Evolutionary conservation across 2,797 vertebrate genomes (phyloP).

Genomic region (Octomys mimax): DNA sequence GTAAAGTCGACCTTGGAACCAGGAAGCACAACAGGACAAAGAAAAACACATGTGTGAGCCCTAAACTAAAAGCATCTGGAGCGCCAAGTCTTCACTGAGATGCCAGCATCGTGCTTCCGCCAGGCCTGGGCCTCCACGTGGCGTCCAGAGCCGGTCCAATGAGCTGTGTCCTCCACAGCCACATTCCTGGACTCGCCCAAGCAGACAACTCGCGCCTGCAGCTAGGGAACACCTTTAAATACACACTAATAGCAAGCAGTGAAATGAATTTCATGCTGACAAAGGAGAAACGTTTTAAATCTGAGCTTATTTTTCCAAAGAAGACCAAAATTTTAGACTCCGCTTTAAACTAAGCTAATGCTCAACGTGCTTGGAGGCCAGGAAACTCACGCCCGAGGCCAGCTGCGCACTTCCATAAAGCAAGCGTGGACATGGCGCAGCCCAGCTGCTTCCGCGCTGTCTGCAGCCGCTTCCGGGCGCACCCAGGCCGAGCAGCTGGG

Average conservation of each 20-base stretch:
- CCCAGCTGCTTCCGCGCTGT: fast-evolving
- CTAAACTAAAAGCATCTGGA: not conserved
- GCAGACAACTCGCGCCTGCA: not conserved
- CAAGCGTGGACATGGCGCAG: not conserved
- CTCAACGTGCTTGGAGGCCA: not conserved
- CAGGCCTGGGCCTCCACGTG: not conserved
- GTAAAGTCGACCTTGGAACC: not conserved
- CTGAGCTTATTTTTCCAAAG: not conserved
- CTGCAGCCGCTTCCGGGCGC: not conserved
- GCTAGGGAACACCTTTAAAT: not conserved
- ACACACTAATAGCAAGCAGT: not conserved
- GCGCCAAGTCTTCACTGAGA: not conserved
- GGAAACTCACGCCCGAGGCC: fast-evolving
- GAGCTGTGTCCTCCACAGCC: not conserved
- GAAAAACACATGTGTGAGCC: not conserved
- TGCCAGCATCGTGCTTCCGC: not conserved
- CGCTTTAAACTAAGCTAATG: not conserved
- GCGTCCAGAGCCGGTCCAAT: not conserved
- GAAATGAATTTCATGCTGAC: slow-evolving; percentile 51
- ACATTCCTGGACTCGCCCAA: not conserved
- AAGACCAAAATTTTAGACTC: not conserved
- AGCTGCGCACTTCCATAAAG: not conserved
- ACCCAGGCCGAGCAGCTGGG: not conserved
- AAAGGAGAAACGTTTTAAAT: not conserved
- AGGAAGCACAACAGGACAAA: not conserved